phyloP scores from a whole-genome alignment of 1,140 invertebrate genomes.

The Helicorthomorpha holstii region DNA sequence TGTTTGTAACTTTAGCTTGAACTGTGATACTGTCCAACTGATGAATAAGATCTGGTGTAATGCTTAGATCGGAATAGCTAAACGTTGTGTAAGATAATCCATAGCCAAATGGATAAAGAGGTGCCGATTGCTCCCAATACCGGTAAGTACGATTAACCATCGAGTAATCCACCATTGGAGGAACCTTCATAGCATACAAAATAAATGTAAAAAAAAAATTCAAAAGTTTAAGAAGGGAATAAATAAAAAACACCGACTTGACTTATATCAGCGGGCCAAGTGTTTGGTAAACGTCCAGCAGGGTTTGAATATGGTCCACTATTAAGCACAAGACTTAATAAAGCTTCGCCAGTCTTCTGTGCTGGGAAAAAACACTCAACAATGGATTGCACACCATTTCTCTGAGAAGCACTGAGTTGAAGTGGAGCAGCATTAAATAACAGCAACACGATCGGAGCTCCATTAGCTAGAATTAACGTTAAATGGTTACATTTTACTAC shows the following conservation, averaged over 20 bases:
- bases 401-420: slow-evolving; percentile 13
- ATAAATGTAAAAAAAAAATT: too few relatives aligned
- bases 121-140: slow-evolving; percentile 17
- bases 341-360: slow-evolving; percentile 20
- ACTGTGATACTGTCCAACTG: slow-evolving; percentile 13
- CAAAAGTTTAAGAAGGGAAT: too few relatives aligned
- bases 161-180: slow-evolving; percentile 21
- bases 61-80: slow-evolving; percentile 14
- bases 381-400: slow-evolving; percentile 16
- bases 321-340: slow-evolving; percentile 15
- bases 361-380: slow-evolving; percentile 23
- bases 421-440: slow-evolving; percentile 22
- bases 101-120: slow-evolving; percentile 24
- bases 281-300: slow-evolving; percentile 19
- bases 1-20: slow-evolving; percentile 16
- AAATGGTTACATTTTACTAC: too few relatives aligned
- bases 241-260: slow-evolving; percentile 7
- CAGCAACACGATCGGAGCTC: slow-evolving; percentile 16
- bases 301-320: slow-evolving; percentile 16
- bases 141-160: slow-evolving; percentile 24
- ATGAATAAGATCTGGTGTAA: slow-evolving; percentile 9
- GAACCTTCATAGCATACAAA: slow-evolving; percentile 12
- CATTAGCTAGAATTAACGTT: too few relatives aligned
- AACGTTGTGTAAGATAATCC: slow-evolving; percentile 23
- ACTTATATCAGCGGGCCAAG: slow-evolving; percentile 15